Percentiles rank a stretch among this genome's conserved stretches.
Conservation (phyloP, 2,888 invertebrate genomes). For the Pammene aurita region DNA sequence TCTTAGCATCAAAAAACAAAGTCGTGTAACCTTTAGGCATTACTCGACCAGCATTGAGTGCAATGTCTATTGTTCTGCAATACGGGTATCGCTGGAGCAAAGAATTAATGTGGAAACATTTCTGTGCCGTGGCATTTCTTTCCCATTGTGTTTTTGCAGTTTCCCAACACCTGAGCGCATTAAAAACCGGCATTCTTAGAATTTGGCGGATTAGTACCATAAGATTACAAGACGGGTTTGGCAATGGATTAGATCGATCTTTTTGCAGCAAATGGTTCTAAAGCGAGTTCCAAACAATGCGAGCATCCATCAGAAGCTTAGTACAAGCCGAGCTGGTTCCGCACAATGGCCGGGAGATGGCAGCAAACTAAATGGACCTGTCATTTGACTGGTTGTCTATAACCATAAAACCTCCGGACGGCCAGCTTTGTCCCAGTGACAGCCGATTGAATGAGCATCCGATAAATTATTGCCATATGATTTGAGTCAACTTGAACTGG, state of each 20-base stretch:
- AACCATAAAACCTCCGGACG: constrained; percentile 59
- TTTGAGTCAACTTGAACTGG: constrained; percentile 45
- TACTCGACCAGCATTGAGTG: constrained; percentile 48
- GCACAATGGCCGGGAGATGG: constrained; percentile 70
- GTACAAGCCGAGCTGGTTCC: constrained; percentile 30
- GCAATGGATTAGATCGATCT: constrained; percentile 8
- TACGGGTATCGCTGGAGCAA: constrained; percentile 39
- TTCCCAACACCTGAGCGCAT: constrained; percentile 24
- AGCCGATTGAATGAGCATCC: constrained; percentile 58
- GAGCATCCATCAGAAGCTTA: constrained; percentile 33
- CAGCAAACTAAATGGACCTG: constrained; percentile 70
- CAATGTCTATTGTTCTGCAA: constrained; percentile 60
- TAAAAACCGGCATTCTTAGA: constrained; percentile 17
- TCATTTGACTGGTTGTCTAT: constrained; percentile 68
- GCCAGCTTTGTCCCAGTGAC: constrained; percentile 57
- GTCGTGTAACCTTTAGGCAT: constrained; percentile 50
- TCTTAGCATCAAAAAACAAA: neutral
- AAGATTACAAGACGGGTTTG: constrained; percentile 1
- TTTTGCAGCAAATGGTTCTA: constrained; percentile 19
- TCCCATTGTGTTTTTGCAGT: constrained; percentile 38
- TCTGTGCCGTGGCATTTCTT: constrained; percentile 35
- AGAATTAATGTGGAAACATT: constrained; percentile 35
- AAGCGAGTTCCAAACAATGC: constrained; percentile 28
- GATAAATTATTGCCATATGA: constrained; percentile 60
- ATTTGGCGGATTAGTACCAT: constrained; percentile 9